Conservation (phyloP, 2,797 vertebrate genomes). For the Fundulus diaphanus region DNA sequence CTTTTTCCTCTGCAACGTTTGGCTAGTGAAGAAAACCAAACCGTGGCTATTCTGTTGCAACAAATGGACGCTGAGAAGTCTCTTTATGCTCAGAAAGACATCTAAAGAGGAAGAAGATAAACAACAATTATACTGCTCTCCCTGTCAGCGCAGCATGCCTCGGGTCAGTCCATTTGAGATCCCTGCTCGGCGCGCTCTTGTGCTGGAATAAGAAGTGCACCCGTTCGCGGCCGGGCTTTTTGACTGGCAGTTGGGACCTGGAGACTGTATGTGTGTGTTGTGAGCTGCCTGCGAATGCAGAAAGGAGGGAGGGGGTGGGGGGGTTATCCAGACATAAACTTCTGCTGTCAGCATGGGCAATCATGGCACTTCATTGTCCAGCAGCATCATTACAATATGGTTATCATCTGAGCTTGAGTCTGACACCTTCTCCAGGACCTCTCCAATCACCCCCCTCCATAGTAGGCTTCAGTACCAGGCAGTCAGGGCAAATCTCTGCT, state of each 20-base stretch:
- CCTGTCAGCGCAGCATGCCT: conserved; percentile 77
- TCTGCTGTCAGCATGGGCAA: conserved; percentile 88
- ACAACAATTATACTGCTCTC: conserved; percentile 81
- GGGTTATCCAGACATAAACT: conserved; percentile 84
- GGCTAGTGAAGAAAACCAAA: conserved; percentile 78
- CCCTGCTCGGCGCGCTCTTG: conserved; percentile 78
- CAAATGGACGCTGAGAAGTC: conserved; percentile 79
- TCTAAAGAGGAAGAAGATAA: conserved; percentile 78
- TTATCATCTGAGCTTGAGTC: conserved; percentile 98
- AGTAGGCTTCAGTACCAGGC: conserved; percentile 94
- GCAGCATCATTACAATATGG: conserved; percentile 99
- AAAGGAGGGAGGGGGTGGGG: conserved; percentile 22
- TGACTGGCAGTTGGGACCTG: conserved; percentile 87
- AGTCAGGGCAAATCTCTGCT: conserved; percentile 98
- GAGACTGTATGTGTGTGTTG: conserved; percentile 79
- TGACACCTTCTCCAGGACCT: conserved; percentile 98
- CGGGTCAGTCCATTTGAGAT: conserved; percentile 84
- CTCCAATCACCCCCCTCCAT: conserved; percentile 97
- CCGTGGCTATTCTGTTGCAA: conserved; percentile 71
- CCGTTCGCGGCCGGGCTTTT: conserved; percentile 76
- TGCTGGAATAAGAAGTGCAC: conserved; percentile 81
- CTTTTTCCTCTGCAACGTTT: conserved; percentile 72
- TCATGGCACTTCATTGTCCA: conserved; percentile 98
- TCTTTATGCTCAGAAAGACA: conserved; percentile 78
- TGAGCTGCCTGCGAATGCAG: conserved; percentile 76